Conservation (phyloP, 2,113 vertebrate species). For the Macaca nemestrina region DNA sequence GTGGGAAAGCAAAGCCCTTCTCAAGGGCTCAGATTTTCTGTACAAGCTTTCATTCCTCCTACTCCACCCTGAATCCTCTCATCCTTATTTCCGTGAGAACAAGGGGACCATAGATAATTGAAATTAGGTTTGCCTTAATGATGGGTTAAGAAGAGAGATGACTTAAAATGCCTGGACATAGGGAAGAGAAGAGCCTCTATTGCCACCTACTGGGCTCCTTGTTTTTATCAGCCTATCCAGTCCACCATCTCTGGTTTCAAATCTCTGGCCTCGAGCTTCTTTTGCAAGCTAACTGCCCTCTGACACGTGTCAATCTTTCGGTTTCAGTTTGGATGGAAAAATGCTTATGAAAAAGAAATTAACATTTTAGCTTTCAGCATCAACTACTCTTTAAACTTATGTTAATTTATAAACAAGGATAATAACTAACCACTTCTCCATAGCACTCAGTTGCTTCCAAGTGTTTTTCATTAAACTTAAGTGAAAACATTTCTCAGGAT, state of each 20-base stretch:
- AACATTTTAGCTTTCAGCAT: slow-evolving; percentile 42
- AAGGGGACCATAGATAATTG: slow-evolving; percentile 49
- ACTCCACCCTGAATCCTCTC: background rate
- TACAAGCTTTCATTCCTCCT: background rate
- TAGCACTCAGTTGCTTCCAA: slow-evolving; percentile 19
- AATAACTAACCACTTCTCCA: slow-evolving; percentile 56
- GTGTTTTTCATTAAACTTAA: slow-evolving; percentile 60
- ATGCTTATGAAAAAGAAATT: slow-evolving; percentile 15
- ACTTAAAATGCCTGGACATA: background rate
- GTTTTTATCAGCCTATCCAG: background rate
- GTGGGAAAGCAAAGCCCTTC: background rate
- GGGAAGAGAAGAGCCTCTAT: slow-evolving; percentile 75
- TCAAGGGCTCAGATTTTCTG: background rate
- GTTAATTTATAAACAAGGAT: slow-evolving; percentile 54
- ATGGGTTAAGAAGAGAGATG: background rate
- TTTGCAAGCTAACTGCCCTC: slow-evolving; percentile 1
- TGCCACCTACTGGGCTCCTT: slow-evolving; percentile 83
- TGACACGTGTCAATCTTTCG: background rate
- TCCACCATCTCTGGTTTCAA: background rate
- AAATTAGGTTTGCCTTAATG: slow-evolving; percentile 34
- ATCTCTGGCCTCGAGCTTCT: background rate
- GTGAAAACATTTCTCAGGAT: slow-evolving; percentile 62
- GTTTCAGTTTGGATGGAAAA: slow-evolving; percentile 25
- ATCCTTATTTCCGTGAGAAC: slow-evolving; percentile 60
- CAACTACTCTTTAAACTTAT: slow-evolving; percentile 55